Evolutionary conservation across 1,140 invertebrate genomes (phyloP).

Genomic region (Drosophila burlai): DNA sequence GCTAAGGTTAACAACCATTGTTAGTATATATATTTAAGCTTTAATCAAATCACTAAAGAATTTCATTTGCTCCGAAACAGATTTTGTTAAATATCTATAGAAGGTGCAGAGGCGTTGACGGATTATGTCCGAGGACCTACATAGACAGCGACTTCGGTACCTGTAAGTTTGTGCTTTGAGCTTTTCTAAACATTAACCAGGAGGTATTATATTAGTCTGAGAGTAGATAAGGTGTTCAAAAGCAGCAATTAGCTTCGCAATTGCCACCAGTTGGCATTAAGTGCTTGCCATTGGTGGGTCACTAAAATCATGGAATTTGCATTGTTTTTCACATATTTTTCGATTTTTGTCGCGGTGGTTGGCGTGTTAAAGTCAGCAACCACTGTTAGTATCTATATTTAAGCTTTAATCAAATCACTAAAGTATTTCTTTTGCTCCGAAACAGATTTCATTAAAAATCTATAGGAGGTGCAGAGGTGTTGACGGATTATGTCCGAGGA

Average conservation of each 20-base stretch:
- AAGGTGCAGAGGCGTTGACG: too few relatives aligned
- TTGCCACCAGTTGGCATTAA: neutral
- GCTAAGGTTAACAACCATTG: neutral
- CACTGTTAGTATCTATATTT: neutral
- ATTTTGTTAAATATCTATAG: neutral
- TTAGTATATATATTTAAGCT: neutral
- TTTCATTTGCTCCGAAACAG: neutral
- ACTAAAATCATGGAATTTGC: neutral
- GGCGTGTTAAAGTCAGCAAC: too few relatives aligned
- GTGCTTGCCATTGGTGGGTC: neutral
- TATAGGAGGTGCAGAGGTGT: too few relatives aligned
- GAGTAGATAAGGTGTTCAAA: neutral
- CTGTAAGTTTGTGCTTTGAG: neutral
- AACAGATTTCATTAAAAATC: neutral
- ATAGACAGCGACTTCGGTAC: neutral
- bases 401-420: neutral
- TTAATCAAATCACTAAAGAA: neutral
- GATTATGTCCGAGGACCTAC: neutral
- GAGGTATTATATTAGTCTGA: neutral
- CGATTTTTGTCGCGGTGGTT: too few relatives aligned
- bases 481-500: neutral
- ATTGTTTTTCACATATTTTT: too few relatives aligned
- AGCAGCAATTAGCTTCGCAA: neutral
- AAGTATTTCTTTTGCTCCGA: neutral
- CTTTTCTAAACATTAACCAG: too few relatives aligned